These are phyloP conservation scores for Muricea muricata DNA, from an alignment of 92 coral and sea anemone species.

Conservation along the genomic window DNA sequence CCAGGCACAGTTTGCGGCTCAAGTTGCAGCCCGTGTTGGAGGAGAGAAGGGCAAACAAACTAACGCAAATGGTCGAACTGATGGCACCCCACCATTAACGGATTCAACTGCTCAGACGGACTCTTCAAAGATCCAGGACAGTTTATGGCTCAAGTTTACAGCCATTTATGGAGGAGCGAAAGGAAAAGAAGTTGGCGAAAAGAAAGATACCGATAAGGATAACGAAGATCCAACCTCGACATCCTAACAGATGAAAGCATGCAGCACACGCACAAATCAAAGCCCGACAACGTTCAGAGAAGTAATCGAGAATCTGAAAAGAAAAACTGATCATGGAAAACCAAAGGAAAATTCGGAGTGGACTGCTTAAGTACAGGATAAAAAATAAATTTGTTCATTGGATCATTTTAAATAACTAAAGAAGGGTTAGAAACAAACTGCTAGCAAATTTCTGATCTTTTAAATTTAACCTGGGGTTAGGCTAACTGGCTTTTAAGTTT, in stretches of 20 bases:
- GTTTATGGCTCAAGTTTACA: slow-evolving; percentile 90
- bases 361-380: too few relatives aligned
- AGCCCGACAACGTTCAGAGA: background rate
- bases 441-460: too few relatives aligned
- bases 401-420: too few relatives aligned
- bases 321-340: background rate
- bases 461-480: too few relatives aligned
- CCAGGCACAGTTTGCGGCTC: slow-evolving; percentile 85
- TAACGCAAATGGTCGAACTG: slow-evolving; percentile 41
- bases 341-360: background rate
- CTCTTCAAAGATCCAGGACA: slow-evolving; percentile 64
- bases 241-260: slow-evolving; percentile 18
- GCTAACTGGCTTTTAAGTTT: too few relatives aligned
- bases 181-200: background rate
- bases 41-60: slow-evolving; percentile 29
- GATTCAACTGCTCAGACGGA: slow-evolving; percentile 76
- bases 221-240: background rate
- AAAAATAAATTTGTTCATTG: too few relatives aligned
- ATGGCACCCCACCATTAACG: slow-evolving; percentile 75
- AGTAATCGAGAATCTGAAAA: background rate
- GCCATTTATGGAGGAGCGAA: slow-evolving; percentile 51
- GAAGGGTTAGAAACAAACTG: too few relatives aligned
- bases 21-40: slow-evolving; percentile 76
- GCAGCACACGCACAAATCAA: background rate
- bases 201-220: too few relatives aligned